phyloP scores from a whole-genome alignment of 2,113 vertebrate genomes.

The Oryzias melastigma region DNA sequence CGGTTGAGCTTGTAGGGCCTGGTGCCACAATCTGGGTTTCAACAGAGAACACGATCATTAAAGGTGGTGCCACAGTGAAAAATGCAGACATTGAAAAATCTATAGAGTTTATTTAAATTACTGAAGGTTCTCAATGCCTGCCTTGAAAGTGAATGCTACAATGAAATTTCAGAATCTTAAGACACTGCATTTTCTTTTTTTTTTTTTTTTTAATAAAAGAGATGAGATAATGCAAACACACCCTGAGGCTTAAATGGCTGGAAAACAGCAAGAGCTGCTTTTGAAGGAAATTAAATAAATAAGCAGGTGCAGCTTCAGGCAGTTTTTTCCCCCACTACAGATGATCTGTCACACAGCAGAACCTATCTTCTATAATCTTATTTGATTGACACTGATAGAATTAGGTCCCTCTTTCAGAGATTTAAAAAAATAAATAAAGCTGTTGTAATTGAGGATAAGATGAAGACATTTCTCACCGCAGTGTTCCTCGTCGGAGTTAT shows the following conservation, averaged over 20 bases:
- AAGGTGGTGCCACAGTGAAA: slow-evolving; percentile 19
- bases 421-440: slow-evolving; percentile 8
- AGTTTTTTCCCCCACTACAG: slow-evolving; percentile 31
- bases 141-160: slow-evolving; percentile 24
- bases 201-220: slow-evolving; percentile 19
- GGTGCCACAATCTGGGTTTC: slow-evolving; percentile 73
- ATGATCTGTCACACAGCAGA: slow-evolving; percentile 32
- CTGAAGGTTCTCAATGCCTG: slow-evolving; percentile 19
- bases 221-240: slow-evolving; percentile 11
- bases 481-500: slow-evolving; percentile 69
- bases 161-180: slow-evolving; percentile 40
- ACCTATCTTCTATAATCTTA: slow-evolving; percentile 42
- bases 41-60: slow-evolving; percentile 16
- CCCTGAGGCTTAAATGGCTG: slow-evolving; percentile 53
- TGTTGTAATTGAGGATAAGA: not conserved
- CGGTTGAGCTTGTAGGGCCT: slow-evolving; percentile 79
- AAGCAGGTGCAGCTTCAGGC: slow-evolving; percentile 50
- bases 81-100: slow-evolving; percentile 13
- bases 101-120: slow-evolving; percentile 17
- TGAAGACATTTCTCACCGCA: slow-evolving; percentile 66
- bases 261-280: slow-evolving; percentile 53
- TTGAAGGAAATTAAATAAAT: slow-evolving; percentile 67
- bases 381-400: slow-evolving; percentile 53
- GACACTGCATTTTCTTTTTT: slow-evolving; percentile 24
- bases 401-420: slow-evolving; percentile 33